Base-by-base conservation (phyloP, 2,797 vertebrate species). In the Scomberomorus guttatus region DNA sequence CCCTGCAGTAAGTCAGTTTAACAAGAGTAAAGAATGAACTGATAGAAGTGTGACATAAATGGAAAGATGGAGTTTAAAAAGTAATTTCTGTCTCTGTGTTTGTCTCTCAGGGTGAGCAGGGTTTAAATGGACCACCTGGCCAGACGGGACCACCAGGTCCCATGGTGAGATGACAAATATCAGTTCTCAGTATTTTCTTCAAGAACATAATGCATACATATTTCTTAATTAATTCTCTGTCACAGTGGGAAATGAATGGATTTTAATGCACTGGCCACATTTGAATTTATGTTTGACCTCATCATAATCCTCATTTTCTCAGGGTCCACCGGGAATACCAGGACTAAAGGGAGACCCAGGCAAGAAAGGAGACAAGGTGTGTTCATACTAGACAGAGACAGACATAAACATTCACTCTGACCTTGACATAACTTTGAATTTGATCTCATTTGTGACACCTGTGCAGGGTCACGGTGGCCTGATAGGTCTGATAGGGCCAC, bases 321-420 rank as follows among this genome's bases (percentile, higher is more conserved):
- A 99, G 98, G 98, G 98, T 14, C 98, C 98, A 3, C 96, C 97
- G 0, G 98, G 98, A 82, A 95, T 99, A 88, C 96, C 96, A 1
- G 98, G 98, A 70, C 93, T 99, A 42, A 99, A 98, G 88, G 98
- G 98, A 86, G 98, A 99, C 82, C 96, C 96, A 0, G 98, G 98
- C 72, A 96, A 94, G 79, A 99, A 98, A 89, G 98, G 98, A 73
- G 98, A 99, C 89, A 99, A 99, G 96, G 98, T 97, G 68, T 2
- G 54, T 57, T 7, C 18, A 32, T 14, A 9, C 39, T 18, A 0
- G 10, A 42, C 69, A 51, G n/a, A 0, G 10, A 42, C 69, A 51
- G n/a, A 57, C 44, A 27, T 5, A 32, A 37, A 56, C 22, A 42
- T 57, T 70, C 3, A 61, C 34, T 42, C 12, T 59, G 51, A 71